Conservation (phyloP, 2,888 invertebrate genomes). For the Clistopyga incitator region DNA sequence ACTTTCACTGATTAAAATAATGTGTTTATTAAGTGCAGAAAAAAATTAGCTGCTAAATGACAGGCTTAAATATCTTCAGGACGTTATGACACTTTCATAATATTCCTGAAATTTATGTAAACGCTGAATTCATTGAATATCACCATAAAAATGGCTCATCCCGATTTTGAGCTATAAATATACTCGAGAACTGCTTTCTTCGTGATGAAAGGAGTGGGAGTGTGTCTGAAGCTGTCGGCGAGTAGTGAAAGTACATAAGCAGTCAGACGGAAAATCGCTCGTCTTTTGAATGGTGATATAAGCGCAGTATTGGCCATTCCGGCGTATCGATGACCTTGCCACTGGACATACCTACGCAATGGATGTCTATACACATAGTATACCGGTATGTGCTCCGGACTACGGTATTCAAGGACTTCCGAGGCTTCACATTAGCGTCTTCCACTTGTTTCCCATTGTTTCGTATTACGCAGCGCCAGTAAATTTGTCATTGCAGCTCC, state of each 20-base stretch:
- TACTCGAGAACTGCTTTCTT: neutral
- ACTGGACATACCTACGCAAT: neutral
- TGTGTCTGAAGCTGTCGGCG: neutral
- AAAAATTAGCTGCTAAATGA: too few relatives aligned
- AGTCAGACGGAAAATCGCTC: slow-evolving; percentile 7
- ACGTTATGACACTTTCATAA: slow-evolving; percentile 17
- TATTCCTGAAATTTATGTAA: neutral
- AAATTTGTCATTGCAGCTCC: neutral
- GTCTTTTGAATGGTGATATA: slow-evolving; percentile 29
- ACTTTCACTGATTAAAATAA: too few relatives aligned
- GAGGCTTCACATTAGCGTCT: neutral
- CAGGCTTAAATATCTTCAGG: too few relatives aligned
- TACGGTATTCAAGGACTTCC: neutral
- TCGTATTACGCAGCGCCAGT: neutral
- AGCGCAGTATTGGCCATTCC: slow-evolving; percentile 31
- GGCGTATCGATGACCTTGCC: slow-evolving; percentile 48
- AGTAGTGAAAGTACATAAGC: slow-evolving; percentile 35
- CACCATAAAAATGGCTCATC: neutral
- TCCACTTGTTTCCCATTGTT: neutral
- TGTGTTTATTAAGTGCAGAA: too few relatives aligned
- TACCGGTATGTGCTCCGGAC: neutral
- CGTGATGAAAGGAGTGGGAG: neutral
- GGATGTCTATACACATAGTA: neutral
- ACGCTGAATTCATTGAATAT: neutral
- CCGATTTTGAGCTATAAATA: neutral